A percentile compares a stretch with the other conserved stretches of the same genome.
phyloP scores from a whole-genome alignment of 2,113 vertebrate genomes.

The Zapornia atra region DNA sequence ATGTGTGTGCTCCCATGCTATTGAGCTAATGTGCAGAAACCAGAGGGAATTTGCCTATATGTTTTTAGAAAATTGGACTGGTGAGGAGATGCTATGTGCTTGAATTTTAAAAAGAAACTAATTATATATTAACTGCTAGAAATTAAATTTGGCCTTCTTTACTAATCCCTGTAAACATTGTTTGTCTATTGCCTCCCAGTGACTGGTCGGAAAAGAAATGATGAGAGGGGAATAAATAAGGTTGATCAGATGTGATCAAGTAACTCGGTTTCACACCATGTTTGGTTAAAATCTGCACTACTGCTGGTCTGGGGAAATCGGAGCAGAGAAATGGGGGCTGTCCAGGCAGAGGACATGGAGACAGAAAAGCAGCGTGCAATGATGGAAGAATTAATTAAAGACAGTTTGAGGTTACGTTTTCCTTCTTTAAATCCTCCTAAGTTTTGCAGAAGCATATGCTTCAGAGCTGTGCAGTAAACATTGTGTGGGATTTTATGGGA shows the following conservation, averaged over 20 bases:
- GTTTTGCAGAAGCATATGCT: neutral
- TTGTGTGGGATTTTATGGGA: conserved; percentile 39
- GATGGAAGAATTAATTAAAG: neutral
- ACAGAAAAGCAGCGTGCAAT: neutral
- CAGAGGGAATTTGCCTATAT: neutral
- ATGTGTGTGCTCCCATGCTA: neutral
- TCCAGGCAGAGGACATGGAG: neutral
- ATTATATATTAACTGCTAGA: neutral
- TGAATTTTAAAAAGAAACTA: neutral
- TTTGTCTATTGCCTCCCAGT: neutral
- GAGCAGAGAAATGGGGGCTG: neutral
- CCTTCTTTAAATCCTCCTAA: neutral
- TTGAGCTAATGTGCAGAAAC: neutral
- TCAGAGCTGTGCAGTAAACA: neutral
- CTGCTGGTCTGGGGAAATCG: neutral
- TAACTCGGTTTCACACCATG: neutral
- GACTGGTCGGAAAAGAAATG: neutral
- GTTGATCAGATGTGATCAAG: neutral
- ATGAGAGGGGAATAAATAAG: neutral
- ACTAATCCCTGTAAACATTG: neutral
- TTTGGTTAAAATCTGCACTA: neutral
- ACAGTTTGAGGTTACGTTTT: neutral
- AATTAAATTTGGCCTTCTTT: neutral
- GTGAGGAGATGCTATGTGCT: neutral
- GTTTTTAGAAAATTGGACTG: neutral